Base-by-base conservation (phyloP, 2,797 vertebrate species). In the Myotis findleyi region DNA sequence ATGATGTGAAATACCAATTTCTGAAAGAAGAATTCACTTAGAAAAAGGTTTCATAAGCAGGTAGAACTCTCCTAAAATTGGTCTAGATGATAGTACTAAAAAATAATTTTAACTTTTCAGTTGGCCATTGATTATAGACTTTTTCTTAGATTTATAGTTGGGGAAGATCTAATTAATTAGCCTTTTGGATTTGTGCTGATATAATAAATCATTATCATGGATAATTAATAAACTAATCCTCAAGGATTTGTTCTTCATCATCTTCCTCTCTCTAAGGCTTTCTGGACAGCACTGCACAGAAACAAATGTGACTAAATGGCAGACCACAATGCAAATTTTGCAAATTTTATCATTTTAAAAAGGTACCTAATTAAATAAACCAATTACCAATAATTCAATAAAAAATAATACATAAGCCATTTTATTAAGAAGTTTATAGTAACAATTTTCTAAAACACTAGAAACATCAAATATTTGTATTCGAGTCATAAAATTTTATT, bases 11-110 rank as follows among this genome's bases (percentile, higher is more conserved):
- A 84, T 57, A 84, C 18, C 86, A 87, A 53, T 84, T 76, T 89
- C 33, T 80, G n/a, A 91, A 96, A 87, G 86, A 95, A 87, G 80
- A 89, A 71, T 80, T 84, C 77, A 89, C 66, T 93, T 49, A 62
- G 80, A 72, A 64, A 93, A 97, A 87, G 25, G 27, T 47, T 92
- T 95, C 55, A 81, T 16, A 94, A 95, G 33, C 12, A 89, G 20
- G 72, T 23, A 86, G 49, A 87, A 49, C 23, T 87, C 57, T 75
- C 91, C 41, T 85, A 87, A 85, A 81, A 66, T 49, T 25, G 87
- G 62, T 53, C 17, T 51, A 27, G 38, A 33, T 72, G 85, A 36
- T 13, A 69, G 49, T 44, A 87, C 38, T 80, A 86, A 91, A 81
- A 91, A 93, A 53, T 73, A 77, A 93, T 38, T 55, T 71, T n/a